phyloP scores from a whole-genome alignment of 1,140 invertebrate species.

The Arctopsyche grandis region DNA sequence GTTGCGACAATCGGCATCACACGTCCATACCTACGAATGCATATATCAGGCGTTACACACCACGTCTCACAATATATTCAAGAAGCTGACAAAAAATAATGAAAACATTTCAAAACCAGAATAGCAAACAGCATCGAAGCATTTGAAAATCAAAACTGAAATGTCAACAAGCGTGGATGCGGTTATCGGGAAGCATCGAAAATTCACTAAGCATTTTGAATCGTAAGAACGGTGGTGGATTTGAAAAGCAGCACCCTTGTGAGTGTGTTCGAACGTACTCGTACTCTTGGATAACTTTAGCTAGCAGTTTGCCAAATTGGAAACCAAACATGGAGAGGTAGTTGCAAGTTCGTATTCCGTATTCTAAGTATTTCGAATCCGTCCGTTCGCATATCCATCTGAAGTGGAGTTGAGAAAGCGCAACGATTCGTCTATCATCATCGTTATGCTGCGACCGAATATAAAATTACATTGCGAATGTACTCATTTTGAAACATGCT shows the following conservation, averaged over 20 bases:
- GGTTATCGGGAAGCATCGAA: too few species aligned
- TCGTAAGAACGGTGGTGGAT: neutral
- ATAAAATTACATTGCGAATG: too few species aligned
- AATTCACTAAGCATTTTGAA: too few species aligned
- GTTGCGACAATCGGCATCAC: slow-evolving; percentile 34
- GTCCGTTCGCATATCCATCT: neutral
- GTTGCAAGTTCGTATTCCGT: neutral
- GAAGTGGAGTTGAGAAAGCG: neutral
- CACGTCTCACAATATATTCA: too few species aligned
- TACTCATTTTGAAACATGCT: too few species aligned
- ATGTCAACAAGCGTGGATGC: too few species aligned
- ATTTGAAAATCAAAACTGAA: too few species aligned
- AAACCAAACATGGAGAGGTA: slow-evolving; percentile 34
- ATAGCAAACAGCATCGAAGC: too few species aligned
- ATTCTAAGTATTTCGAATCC: slow-evolving; percentile 11
- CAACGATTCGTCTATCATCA: neutral
- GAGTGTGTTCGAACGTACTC: neutral
- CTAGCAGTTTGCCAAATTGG: slow-evolving; percentile 31
- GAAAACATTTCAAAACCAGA: too few species aligned
- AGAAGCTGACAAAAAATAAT: too few species aligned
- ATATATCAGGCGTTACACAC: neutral
- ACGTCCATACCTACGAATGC: neutral
- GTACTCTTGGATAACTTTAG: too few species aligned
- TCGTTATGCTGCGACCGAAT: neutral
- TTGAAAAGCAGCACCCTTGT: neutral